A percentile compares a stretch with the other conserved stretches of the same genome.
phyloP scores from a whole-genome alignment of 2,888 invertebrate species.

The Cryptophagus acutangulus region DNA sequence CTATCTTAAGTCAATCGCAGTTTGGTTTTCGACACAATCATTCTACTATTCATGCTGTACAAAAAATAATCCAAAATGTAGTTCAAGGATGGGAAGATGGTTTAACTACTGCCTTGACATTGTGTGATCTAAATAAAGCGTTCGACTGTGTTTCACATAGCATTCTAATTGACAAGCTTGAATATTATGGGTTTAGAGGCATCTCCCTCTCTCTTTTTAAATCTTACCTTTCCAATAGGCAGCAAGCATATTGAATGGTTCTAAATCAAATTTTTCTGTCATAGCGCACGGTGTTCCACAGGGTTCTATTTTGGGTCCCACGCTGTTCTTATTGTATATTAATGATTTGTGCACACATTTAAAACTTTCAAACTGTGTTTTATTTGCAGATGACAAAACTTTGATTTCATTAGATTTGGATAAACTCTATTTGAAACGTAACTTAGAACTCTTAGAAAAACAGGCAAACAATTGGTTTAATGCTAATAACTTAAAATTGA shows the following conservation, averaged over 20 bases:
- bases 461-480: not conserved
- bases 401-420: not conserved
- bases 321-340: not conserved
- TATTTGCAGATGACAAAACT: not conserved
- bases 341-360: not conserved
- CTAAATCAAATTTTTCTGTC: not conserved
- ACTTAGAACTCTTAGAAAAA: not conserved
- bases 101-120: too few relatives aligned
- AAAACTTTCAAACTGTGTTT: not conserved
- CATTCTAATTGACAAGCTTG: not conserved
- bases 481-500: not conserved
- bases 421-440: too few relatives aligned
- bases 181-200: not conserved
- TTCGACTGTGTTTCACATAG: not conserved
- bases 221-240: not conserved
- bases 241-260: slow-evolving; percentile 1
- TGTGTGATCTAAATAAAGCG: not conserved
- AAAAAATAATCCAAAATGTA: too few relatives aligned
- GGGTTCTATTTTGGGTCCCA: not conserved
- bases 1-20: too few relatives aligned
- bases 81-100: too few relatives aligned
- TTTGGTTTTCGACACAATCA: too few relatives aligned
- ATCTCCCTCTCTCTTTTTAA: not conserved
- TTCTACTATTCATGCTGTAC: too few relatives aligned
- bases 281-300: too few relatives aligned